Percentiles rank a stretch among this genome's conserved stretches.
These are phyloP conservation scores for Diglossa brunneiventris DNA, from an alignment of 2,113 vertebrate genomes.

Conservation along the genomic window DNA sequence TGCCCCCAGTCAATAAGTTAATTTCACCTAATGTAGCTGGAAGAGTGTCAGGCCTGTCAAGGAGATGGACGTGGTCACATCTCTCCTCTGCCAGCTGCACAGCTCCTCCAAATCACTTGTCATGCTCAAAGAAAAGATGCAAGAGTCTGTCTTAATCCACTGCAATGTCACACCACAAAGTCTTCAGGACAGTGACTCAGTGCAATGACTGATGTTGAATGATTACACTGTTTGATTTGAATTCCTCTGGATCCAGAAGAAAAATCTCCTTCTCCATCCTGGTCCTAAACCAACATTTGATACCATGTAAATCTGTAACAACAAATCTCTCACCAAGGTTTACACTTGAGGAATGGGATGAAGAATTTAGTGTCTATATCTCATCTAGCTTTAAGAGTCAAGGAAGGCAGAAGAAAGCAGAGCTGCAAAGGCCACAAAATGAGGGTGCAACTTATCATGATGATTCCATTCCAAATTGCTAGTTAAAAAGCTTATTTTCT, in stretches of 20 bases:
- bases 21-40: constrained; percentile 55
- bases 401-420: background rate
- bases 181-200: constrained; percentile 65
- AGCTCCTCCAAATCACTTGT: constrained; percentile 24
- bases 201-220: constrained; percentile 25
- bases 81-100: constrained; percentile 2
- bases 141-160: constrained; percentile 17
- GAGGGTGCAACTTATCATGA: background rate
- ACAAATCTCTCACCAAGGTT: background rate
- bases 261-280: background rate
- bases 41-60: constrained; percentile 41
- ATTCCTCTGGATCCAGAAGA: constrained; percentile 3
- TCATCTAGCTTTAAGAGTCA: background rate
- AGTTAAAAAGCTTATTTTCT: background rate
- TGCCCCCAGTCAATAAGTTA: constrained; percentile 19
- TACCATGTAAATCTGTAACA: background rate
- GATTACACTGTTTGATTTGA: constrained; percentile 1
- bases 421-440: background rate
- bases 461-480: background rate
- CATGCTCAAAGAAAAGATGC: background rate
- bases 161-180: constrained; percentile 49
- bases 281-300: background rate
- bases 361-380: background rate
- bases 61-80: constrained; percentile 20
- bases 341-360: background rate